Percentiles rank a stretch among this genome's conserved stretches.
Conservation (phyloP, 2,113 vertebrate species). For the Sterrhoptilus dennistouni region DNA sequence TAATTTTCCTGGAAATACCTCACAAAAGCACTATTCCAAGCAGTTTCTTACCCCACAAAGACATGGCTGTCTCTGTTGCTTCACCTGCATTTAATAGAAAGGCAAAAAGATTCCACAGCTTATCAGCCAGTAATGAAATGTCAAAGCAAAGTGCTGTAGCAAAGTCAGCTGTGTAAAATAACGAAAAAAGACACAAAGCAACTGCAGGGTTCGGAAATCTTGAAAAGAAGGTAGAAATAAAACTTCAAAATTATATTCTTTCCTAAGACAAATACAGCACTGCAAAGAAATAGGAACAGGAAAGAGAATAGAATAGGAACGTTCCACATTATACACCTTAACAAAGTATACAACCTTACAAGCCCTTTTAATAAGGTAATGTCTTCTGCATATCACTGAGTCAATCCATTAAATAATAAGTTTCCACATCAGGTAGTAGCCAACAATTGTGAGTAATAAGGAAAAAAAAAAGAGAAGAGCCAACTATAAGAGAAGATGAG, state of each 20-base stretch:
- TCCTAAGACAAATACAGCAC: background rate
- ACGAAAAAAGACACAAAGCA: background rate
- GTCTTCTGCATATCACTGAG: background rate
- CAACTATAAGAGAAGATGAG: background rate
- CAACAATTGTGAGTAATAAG: background rate
- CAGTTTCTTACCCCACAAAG: background rate
- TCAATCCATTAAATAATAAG: background rate
- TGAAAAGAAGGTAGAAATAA: background rate
- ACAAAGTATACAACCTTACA: background rate
- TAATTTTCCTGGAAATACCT: background rate
- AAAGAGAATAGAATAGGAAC: background rate
- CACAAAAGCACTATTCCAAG: background rate
- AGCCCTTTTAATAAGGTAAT: background rate
- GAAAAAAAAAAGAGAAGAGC: background rate
- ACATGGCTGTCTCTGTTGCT: background rate
- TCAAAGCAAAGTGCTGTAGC: background rate
- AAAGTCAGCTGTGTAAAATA: background rate
- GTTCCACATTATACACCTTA: background rate
- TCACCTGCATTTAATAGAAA: background rate
- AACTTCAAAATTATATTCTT: background rate
- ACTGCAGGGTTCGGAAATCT: background rate
- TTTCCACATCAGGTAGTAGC: background rate
- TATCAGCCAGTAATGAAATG: background rate
- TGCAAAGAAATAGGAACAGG: background rate
- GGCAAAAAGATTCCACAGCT: background rate